Percentiles rank a stretch among this genome's conserved stretches.
These are phyloP conservation scores for Tanytarsus gracilentus DNA, from an alignment of 2,888 invertebrate genomes.

Conservation along the genomic window DNA sequence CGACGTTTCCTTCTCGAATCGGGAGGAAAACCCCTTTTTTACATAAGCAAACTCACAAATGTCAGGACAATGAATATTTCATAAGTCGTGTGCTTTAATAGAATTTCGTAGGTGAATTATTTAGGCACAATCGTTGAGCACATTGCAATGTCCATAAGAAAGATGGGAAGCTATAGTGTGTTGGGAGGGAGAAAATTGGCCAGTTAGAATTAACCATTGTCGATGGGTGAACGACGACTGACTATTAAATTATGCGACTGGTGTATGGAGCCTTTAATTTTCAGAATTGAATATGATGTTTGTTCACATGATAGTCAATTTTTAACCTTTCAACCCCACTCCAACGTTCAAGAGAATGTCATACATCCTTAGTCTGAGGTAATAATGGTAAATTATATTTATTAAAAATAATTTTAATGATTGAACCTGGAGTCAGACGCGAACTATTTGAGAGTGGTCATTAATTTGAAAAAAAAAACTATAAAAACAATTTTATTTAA, in stretches of 20 bases:
- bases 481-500: no score
- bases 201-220: no score
- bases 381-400: constrained; percentile 22
- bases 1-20: not conserved
- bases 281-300: constrained; percentile 9
- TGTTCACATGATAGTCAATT: constrained; percentile 6
- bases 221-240: no score
- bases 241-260: no score
- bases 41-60: constrained; percentile 7
- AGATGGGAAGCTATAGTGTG: no score
- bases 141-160: not conserved
- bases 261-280: no score
- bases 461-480: no score
- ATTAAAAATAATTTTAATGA: not conserved
- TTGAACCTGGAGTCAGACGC: not conserved
- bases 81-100: constrained; percentile 17
- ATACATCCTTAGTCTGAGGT: not conserved
- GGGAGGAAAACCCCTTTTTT: not conserved
- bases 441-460: not conserved
- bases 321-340: constrained; percentile 21
- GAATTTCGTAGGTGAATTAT: constrained; percentile 16
- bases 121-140: not conserved
- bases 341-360: not conserved
- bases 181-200: not conserved
- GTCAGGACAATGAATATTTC: constrained; percentile 10